Conservation (phyloP, 2,113 vertebrate genomes). For the western clawed frog (Xenopus tropicalis) region DNA sequence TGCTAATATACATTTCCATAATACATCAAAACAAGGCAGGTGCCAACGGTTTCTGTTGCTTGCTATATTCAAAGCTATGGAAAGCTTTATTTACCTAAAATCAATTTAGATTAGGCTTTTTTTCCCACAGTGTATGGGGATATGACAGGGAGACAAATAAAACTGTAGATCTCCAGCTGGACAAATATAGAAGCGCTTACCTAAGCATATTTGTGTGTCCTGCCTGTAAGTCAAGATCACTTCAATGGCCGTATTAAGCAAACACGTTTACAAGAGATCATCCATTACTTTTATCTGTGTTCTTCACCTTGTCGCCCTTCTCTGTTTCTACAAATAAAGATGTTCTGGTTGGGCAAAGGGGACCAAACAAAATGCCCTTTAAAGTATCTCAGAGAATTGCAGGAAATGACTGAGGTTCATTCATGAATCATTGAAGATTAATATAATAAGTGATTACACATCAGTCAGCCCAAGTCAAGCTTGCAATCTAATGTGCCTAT, state of each 20-base stretch:
- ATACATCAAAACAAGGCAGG: neutral
- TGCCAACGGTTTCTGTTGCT: neutral
- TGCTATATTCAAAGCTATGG: constrained; percentile 22
- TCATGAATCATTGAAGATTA: too few species aligned
- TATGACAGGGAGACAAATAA: constrained; percentile 26
- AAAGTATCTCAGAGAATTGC: too few species aligned
- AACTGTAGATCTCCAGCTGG: constrained; percentile 19
- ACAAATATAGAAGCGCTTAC: constrained; percentile 24
- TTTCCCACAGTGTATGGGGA: constrained; percentile 20
- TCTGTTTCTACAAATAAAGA: too few species aligned
- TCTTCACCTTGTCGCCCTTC: neutral
- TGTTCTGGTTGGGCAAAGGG: too few species aligned
- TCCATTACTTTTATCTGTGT: neutral
- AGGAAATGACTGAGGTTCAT: too few species aligned
- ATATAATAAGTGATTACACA: too few species aligned
- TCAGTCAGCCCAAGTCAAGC: too few species aligned
- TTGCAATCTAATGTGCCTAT: too few species aligned
- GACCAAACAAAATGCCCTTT: too few species aligned
- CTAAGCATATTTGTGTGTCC: neutral
- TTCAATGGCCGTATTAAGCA: constrained; percentile 13
- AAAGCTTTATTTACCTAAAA: constrained; percentile 30
- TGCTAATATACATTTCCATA: too few species aligned
- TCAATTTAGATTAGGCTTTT: constrained; percentile 22
- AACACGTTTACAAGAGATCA: neutral
- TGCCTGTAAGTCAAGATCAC: neutral